Percentiles rank a stretch among this genome's conserved stretches.
Conservation (phyloP, 2,113 vertebrate species). For the western clawed frog (Xenopus tropicalis) region UCB_Xtro_10.0 CM004446.2:36923501-36924000, state of each 20-base stretch:
- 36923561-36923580: slow-evolving; percentile 4
- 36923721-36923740: slow-evolving; percentile 2
- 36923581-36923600: slow-evolving; percentile 27
- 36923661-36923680: neutral
- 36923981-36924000: neutral
- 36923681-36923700: neutral
- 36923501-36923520: no score
- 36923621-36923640: neutral
- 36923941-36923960: neutral
- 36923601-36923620: slow-evolving; percentile 24
- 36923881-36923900: no score
- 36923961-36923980: neutral
- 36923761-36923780: neutral
- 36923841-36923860: slow-evolving; percentile 18
- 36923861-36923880: slow-evolving; percentile 5
- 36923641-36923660: neutral
- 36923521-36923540: no score
- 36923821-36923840: neutral
- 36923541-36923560: no score
- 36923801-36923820: neutral
- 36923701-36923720: neutral
- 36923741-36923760: neutral
- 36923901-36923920: neutral
- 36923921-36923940: neutral
- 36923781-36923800: neutral